Conservation (phyloP, 2,888 invertebrate species). For the Synanthedon myopaeformis region DNA sequence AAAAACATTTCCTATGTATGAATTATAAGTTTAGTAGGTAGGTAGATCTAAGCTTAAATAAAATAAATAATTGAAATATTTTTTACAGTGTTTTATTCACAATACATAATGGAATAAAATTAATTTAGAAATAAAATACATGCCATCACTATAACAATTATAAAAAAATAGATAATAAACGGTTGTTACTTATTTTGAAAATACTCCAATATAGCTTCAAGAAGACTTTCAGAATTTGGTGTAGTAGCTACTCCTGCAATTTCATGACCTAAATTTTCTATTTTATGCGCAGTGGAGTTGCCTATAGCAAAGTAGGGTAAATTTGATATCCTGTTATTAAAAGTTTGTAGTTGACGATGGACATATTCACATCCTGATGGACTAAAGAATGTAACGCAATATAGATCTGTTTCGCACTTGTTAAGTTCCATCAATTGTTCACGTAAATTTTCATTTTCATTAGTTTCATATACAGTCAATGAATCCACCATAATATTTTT, state of each 20-base stretch:
- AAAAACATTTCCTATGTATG: too few relatives aligned
- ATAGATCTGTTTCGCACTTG: conserved; percentile 18
- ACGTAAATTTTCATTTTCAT: conserved; percentile 44
- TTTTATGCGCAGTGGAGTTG: conserved; percentile 56
- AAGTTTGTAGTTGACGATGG: conserved; percentile 50
- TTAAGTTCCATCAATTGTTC: conserved; percentile 34
- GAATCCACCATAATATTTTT: conserved; percentile 33
- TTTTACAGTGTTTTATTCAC: too few relatives aligned
- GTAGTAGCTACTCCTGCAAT: conserved; percentile 47
- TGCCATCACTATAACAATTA: too few relatives aligned
- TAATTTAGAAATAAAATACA: too few relatives aligned
- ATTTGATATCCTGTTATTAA: conserved; percentile 35
- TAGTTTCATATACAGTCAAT: conserved; percentile 53
- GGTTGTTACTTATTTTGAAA: conserved; percentile 16
- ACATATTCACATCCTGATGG: conserved; percentile 59
- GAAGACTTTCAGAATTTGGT: conserved; percentile 39
- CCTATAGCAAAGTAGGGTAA: conserved; percentile 59
- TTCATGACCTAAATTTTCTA: conserved; percentile 52
- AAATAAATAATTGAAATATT: too few relatives aligned
- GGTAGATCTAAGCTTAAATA: too few relatives aligned
- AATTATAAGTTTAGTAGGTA: too few relatives aligned
- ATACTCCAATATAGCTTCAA: conserved; percentile 35
- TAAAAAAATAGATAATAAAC: too few relatives aligned
- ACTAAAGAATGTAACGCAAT: conserved; percentile 57
- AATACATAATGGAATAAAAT: too few relatives aligned